A percentile compares a stretch with the other conserved stretches of the same genome.
Conservation (phyloP, 2,113 vertebrate species). For the Tragulus kanchil region DNA sequence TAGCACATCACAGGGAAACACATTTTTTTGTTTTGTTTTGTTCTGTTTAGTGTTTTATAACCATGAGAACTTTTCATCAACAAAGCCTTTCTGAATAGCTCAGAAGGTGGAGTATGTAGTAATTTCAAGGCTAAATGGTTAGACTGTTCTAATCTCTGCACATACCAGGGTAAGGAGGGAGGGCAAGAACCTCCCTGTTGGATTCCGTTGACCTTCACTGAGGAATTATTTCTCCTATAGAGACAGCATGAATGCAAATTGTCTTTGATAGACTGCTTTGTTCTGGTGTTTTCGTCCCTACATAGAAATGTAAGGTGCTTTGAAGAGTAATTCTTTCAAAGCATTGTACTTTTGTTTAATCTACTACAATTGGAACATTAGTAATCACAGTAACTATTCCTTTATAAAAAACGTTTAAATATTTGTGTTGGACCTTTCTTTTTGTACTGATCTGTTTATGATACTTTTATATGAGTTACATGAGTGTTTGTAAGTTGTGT, state of each 20-base stretch:
- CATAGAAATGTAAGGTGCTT: neutral
- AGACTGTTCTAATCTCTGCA: neutral
- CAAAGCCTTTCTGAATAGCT: constrained; percentile 50
- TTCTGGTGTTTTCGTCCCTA: neutral
- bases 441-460: neutral
- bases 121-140: neutral
- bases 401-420: neutral
- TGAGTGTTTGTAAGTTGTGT: neutral
- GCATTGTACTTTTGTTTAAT: neutral
- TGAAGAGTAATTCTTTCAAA: constrained; percentile 46
- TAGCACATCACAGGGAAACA: neutral
- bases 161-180: neutral
- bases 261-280: neutral
- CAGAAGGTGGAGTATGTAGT: neutral
- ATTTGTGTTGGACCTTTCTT: neutral
- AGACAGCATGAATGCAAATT: neutral
- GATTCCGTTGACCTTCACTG: constrained; percentile 14
- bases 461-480: neutral
- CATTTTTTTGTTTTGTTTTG: neutral
- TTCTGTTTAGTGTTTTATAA: constrained; percentile 50
- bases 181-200: neutral
- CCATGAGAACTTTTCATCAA: constrained; percentile 54
- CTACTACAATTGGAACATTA: neutral
- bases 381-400: neutral
- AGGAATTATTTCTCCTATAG: neutral